These are phyloP conservation scores for Hybognathus amarus DNA, from an alignment of 2,797 vertebrate genomes.

Conservation along the genomic window DNA sequence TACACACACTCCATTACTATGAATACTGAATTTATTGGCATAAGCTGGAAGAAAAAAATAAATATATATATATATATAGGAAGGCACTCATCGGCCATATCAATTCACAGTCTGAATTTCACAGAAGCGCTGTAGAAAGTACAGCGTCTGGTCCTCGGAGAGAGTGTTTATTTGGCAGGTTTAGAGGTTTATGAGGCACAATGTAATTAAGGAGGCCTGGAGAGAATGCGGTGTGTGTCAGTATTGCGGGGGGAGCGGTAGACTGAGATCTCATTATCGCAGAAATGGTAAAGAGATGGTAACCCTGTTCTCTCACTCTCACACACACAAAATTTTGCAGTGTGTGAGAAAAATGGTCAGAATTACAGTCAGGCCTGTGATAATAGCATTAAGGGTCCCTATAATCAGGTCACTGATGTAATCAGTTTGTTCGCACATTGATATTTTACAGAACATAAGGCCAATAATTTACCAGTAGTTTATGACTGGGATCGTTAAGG, in stretches of 20 bases:
- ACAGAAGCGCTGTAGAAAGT: constrained; percentile 18
- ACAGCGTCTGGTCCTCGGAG: constrained; percentile 20
- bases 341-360: background rate
- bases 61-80: too few species aligned
- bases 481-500: constrained; percentile 42
- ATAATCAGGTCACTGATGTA: constrained; percentile 29
- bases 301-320: constrained; percentile 31
- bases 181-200: constrained; percentile 78
- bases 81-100: constrained; percentile 17
- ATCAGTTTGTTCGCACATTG: constrained; percentile 35
- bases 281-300: constrained; percentile 30
- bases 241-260: background rate
- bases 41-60: background rate
- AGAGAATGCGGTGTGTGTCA: constrained; percentile 24
- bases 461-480: constrained; percentile 37
- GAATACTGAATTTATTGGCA: constrained; percentile 27
- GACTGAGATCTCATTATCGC: constrained; percentile 39
- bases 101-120: constrained; percentile 34
- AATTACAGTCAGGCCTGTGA: constrained; percentile 27
- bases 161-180: constrained; percentile 67
- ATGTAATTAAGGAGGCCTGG: constrained; percentile 42
- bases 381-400: constrained; percentile 41
- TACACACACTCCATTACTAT: constrained; percentile 31
- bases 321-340: constrained; percentile 3
- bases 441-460: constrained; percentile 39